Evolutionary conservation across 2,113 vertebrate species (phyloP), one percentile per base, ranked within the genome.

Genomic region (Sander lucioperca): DNA sequence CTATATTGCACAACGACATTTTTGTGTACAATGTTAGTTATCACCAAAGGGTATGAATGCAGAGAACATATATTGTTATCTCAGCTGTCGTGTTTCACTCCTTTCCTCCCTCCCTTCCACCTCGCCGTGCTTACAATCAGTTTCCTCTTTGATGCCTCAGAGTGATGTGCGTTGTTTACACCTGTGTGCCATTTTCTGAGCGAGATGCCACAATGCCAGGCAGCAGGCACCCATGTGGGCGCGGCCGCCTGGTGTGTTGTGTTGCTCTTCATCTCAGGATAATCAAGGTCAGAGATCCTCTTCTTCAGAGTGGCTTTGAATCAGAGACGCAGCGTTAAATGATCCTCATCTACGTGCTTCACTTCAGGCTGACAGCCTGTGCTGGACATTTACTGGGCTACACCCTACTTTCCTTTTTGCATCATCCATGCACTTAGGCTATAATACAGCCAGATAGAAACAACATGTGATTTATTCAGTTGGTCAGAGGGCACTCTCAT

Each of bases 201-300:
- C 19, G 21, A 15, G 2, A 33, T 79, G 50, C 1, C 57, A 18
- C 39, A 3, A 15, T 12, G 54, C 23, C 39, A 33, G 33, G 33
- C 33, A 21, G 74, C 0, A 1, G 66, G 54, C 65, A 4, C 66
- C 33, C 45, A 1, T 50, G 66, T 74, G 79, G 86, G 76, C 3
- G 63, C 70, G 70, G 65, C 30, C 1, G n/a, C 73, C 58, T 33
- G 57, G 23, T 33, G 53, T 50, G 82, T 47, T 45, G 47, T 54
- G 68, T 53, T 33, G 48, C 76, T 83, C 69, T 25, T 70, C 58
- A 23, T 78, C 3, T 30, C 39, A 10, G 61, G 53, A 65, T 63
- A 71, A 88, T 81, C 87, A 90, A 89, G 85, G 85, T 92, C 87
- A 88, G 80, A 12, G 59, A 62, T 80, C 47, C 64, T 91, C 80